Conservation (phyloP, 2,113 vertebrate genomes). For the Cettia cetti region DNA sequence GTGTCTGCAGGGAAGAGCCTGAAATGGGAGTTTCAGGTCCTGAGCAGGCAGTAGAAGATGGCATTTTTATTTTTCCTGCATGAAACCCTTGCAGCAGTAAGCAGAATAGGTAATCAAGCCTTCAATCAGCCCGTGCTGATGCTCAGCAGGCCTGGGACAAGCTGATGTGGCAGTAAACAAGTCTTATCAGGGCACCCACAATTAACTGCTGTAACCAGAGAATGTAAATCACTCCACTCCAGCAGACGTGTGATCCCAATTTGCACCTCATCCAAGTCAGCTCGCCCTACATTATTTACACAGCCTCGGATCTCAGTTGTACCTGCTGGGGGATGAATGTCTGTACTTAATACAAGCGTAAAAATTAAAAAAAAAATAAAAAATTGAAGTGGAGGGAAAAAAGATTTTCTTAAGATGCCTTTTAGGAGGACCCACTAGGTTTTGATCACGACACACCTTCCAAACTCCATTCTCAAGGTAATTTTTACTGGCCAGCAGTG, state of each 20-base stretch:
- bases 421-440: neutral
- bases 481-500: neutral
- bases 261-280: slow-evolving; percentile 85
- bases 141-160: slow-evolving; percentile 23
- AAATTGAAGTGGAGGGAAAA: neutral
- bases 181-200: slow-evolving; percentile 57
- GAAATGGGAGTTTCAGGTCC: neutral
- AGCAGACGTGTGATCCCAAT: slow-evolving; percentile 70
- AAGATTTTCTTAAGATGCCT: neutral
- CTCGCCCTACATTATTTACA: slow-evolving; percentile 78
- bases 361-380: neutral
- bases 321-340: slow-evolving; percentile 43
- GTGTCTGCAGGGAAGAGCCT: neutral
- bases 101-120: neutral
- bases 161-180: slow-evolving; percentile 55
- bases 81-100: neutral
- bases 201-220: slow-evolving; percentile 70
- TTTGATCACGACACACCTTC: neutral
- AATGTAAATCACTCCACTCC: slow-evolving; percentile 77
- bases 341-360: neutral
- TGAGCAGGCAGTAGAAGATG: neutral
- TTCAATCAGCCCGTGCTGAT: neutral
- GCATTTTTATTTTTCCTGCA: neutral
- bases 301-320: slow-evolving; percentile 76
- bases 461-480: neutral